These are phyloP conservation scores for Microcebus ravelobensis DNA, from an alignment of 2,113 vertebrate genomes.

Conservation along the genomic window DNA sequence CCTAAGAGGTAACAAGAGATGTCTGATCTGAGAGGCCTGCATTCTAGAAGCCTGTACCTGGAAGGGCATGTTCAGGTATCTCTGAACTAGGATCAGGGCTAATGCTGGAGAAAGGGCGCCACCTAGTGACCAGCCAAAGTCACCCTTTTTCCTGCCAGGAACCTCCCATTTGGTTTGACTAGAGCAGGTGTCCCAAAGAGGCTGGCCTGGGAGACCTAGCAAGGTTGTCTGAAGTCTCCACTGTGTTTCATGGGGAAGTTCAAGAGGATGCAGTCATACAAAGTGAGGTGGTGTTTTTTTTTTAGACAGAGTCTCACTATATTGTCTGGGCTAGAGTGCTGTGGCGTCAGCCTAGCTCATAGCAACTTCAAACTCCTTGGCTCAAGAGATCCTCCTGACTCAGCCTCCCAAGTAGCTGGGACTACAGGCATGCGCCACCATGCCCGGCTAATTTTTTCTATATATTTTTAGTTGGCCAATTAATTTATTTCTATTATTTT, in stretches of 20 bases:
- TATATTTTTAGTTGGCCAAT: too few relatives aligned
- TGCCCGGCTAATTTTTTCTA: too few relatives aligned
- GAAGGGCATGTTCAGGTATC: not conserved
- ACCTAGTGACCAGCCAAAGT: conserved; percentile 54
- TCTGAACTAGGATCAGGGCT: not conserved
- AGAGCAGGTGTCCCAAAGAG: not conserved
- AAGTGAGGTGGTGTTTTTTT: not conserved
- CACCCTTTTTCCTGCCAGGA: not conserved
- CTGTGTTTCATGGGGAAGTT: not conserved
- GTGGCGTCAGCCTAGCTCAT: too few relatives aligned
- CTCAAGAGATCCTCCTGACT: too few relatives aligned
- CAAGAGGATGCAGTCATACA: not conserved
- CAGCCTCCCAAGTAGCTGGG: too few relatives aligned
- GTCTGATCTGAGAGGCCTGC: not conserved
- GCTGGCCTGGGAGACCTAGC: not conserved
- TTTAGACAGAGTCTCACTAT: too few relatives aligned
- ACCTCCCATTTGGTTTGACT: not conserved
- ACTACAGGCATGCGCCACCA: too few relatives aligned
- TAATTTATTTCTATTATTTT: too few relatives aligned
- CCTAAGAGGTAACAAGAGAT: not conserved
- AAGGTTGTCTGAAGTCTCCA: not conserved
- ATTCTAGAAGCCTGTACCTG: not conserved
- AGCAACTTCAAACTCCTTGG: too few relatives aligned
- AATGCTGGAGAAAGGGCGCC: conserved; percentile 41
- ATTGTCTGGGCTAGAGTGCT: too few relatives aligned